Evolutionary conservation across 2,113 vertebrate genomes (phyloP).

Genomic region (Oreochromis spilurus): DNA sequence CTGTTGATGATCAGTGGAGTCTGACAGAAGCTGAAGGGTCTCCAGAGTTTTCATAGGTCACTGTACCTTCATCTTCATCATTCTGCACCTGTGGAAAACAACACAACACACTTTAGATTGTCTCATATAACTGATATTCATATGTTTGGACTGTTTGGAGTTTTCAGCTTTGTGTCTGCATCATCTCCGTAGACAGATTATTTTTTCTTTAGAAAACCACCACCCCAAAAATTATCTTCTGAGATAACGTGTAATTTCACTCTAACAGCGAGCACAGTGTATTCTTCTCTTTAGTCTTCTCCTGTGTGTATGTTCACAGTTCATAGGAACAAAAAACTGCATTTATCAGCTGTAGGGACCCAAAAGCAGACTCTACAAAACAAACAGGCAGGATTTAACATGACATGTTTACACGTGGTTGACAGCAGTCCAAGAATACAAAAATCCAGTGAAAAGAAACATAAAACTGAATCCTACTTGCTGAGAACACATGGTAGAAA

Average conservation of each 20-base stretch:
- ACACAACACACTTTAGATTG: background rate
- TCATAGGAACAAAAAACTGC: background rate
- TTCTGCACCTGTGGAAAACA: background rate
- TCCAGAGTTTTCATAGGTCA: background rate
- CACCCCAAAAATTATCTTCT: rapidly evolving
- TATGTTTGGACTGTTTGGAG: background rate
- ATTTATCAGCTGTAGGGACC: background rate
- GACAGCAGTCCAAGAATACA: background rate
- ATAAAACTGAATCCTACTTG: background rate
- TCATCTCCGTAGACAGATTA: background rate
- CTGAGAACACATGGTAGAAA: background rate
- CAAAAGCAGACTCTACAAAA: background rate
- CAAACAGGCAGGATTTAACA: background rate
- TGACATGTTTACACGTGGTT: background rate
- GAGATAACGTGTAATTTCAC: background rate
- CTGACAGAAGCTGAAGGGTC: background rate
- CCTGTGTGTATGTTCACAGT: background rate
- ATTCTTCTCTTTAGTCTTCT: background rate
- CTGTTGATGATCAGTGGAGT: background rate
- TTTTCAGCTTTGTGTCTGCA: background rate
- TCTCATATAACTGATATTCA: background rate
- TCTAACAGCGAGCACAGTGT: background rate
- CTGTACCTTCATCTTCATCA: background rate
- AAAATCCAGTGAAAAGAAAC: rapidly evolving
- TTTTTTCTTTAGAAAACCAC: background rate